Percentiles rank a stretch among this genome's conserved stretches.
Conservation (phyloP, 2,113 vertebrate genomes). For the Siniperca knerii region DNA sequence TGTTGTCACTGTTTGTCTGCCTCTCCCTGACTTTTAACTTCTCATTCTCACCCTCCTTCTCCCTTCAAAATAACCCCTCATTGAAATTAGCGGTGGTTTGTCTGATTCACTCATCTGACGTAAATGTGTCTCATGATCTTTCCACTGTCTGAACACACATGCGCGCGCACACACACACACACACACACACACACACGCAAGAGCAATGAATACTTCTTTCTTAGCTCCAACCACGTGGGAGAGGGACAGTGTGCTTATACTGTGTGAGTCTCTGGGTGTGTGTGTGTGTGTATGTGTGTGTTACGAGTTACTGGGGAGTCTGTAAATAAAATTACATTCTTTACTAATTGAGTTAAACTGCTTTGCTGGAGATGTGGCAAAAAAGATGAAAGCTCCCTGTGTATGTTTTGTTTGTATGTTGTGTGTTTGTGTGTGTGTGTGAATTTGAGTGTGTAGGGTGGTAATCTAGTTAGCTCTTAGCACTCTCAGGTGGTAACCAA, state of each 20-base stretch:
- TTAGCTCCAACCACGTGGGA: slow-evolving; percentile 76
- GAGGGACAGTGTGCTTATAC: slow-evolving; percentile 73
- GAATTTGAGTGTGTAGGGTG: slow-evolving; percentile 25
- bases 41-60: slow-evolving; percentile 48
- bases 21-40: slow-evolving; percentile 35
- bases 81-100: slow-evolving; percentile 75
- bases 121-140: slow-evolving; percentile 81
- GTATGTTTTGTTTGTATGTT: slow-evolving; percentile 62
- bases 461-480: slow-evolving; percentile 63
- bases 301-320: slow-evolving; percentile 71
- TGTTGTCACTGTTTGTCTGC: slow-evolving; percentile 27
- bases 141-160: slow-evolving; percentile 72
- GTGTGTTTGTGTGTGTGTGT: slow-evolving; percentile 4
- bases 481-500: slow-evolving; percentile 60
- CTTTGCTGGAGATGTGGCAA: slow-evolving; percentile 72
- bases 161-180: slow-evolving; percentile 32
- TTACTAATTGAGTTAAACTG: slow-evolving; percentile 85
- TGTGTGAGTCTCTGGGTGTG: slow-evolving; percentile 58
- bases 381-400: slow-evolving; percentile 72
- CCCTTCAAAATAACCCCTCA: slow-evolving; percentile 54
- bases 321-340: slow-evolving; percentile 85
- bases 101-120: slow-evolving; percentile 80
- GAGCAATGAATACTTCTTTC: slow-evolving; percentile 82
- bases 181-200: slow-evolving; percentile 49
- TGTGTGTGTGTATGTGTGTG: slow-evolving; percentile 57